These are phyloP conservation scores for Hypotaenidia philippensis DNA, from an alignment of 2,797 vertebrate genomes.

Conservation along the genomic window DNA sequence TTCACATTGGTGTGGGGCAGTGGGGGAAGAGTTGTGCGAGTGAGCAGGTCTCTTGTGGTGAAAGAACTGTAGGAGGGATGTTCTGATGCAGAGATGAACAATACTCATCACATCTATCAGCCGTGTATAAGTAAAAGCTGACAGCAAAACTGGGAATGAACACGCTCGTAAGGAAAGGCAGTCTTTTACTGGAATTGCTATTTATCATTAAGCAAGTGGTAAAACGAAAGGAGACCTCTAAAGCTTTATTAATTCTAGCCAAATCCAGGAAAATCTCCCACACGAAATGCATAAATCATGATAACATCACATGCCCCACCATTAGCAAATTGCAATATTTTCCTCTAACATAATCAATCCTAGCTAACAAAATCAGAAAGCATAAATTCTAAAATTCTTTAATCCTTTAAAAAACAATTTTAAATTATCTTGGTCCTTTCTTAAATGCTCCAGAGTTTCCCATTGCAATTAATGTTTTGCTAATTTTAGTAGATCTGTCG, in stretches of 20 bases:
- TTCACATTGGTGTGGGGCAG: background rate
- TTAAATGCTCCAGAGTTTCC: background rate
- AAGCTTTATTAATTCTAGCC: conserved; percentile 44
- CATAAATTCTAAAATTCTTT: background rate
- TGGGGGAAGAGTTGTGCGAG: fast-evolving
- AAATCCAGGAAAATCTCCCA: conserved; percentile 49
- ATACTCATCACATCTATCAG: background rate
- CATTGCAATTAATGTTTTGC: background rate
- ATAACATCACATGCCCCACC: background rate
- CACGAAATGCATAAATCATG: background rate
- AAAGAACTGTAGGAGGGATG: background rate
- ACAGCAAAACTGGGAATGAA: background rate
- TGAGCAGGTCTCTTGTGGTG: background rate
- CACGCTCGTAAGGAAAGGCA: background rate
- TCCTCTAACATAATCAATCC: background rate
- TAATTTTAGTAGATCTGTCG: background rate
- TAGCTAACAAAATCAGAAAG: background rate
- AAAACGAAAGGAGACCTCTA: background rate
- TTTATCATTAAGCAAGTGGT: background rate
- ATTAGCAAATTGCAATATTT: conserved; percentile 22
- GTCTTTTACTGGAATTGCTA: background rate
- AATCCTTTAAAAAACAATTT: background rate
- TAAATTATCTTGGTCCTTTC: background rate
- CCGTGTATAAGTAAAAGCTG: background rate
- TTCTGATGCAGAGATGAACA: background rate